Base-by-base conservation (phyloP, 2,888 invertebrate genomes). In the Alcis repandata region DNA sequence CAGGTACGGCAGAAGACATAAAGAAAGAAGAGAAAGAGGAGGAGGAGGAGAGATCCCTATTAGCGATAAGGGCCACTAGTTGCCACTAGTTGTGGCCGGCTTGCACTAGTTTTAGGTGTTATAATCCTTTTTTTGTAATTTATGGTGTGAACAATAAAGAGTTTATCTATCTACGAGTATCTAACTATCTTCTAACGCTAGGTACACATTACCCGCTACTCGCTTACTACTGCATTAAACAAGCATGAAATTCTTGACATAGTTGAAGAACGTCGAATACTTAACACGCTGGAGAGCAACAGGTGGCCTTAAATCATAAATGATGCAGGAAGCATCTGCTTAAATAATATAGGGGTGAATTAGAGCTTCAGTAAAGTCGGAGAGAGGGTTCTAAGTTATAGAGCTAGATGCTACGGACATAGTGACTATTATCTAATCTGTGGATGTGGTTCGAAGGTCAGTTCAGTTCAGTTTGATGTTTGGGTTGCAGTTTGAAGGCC, bases 231-330 rank as follows among this genome's bases (percentile, higher is more conserved):
- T 17, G 32, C 43, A 43, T 54, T 54, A 41, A 41, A 54, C 32
- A 56, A 45, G 33, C 27, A 27, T 19, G 45, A 57, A 63, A 51
- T 51, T 63, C 62, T 38, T 43, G 57, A 51, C 43, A 57, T 51
- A 51, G 57, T 57, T 51, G 19, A 57, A 57, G 52, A 57, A 17
- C 38, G 27, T 20, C 36, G 51, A 51, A 63, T 56, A 53, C 41
- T 61, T 61, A 13, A 56, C 36, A 13, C 3, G 57, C 43, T 38
- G 15, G 15, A 17, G 13, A 43, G 46, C 63, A 63, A 63, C 63
- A 63, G 58, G 63, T 62, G 62, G 54, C 27, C 57, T 62, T 63
- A 52, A 57, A 63, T 63, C 57, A 57, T 63, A 22, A 63, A 63
- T 58, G 43, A 52, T 53, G 58, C 46, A 53, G 51, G 15, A 49